A percentile compares a stretch with the other conserved stretches of the same genome.
These are phyloP conservation scores for Magallana gigas DNA, from an alignment of 1,140 invertebrate genomes.

Conservation along the genomic window DNA sequence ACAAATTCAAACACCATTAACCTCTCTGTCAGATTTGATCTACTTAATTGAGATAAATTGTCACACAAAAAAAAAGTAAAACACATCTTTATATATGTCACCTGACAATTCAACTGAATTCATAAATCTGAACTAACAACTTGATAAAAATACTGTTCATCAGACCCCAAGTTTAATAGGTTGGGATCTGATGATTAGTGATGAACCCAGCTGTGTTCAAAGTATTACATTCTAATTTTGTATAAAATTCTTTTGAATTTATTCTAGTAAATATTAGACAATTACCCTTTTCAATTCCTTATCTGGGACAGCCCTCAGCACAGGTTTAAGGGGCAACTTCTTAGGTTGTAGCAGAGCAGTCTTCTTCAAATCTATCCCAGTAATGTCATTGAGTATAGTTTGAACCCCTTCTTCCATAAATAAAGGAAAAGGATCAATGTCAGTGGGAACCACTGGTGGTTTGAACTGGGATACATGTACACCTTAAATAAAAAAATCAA, in stretches of 20 bases:
- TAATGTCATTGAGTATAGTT: conserved; percentile 50
- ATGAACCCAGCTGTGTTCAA: not conserved
- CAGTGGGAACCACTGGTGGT: not conserved
- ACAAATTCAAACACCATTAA: too few species aligned
- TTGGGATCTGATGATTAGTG: not conserved
- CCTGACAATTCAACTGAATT: too few species aligned
- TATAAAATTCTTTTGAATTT: too few species aligned
- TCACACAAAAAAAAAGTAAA: too few species aligned
- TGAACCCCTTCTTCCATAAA: conserved; percentile 48
- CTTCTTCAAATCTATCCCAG: conserved; percentile 49
- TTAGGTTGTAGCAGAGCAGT: conserved; percentile 31
- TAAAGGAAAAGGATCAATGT: conserved; percentile 46
- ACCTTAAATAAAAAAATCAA: not conserved
- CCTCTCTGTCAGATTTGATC: too few species aligned
- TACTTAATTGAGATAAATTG: too few species aligned
- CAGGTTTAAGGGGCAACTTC: not conserved
- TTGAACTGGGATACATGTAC: not conserved
- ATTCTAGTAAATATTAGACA: not conserved
- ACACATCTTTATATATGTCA: too few species aligned
- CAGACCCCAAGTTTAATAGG: not conserved
- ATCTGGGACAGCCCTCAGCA: conserved; percentile 47
- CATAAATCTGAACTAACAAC: too few species aligned
- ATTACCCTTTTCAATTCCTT: conserved; percentile 55
- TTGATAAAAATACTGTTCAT: too few species aligned
- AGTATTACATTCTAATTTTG: too few species aligned